A percentile compares a stretch with the other conserved stretches of the same genome.
Conservation (phyloP, 1,140 invertebrate genomes). For the Penaeus japonicus region DNA sequence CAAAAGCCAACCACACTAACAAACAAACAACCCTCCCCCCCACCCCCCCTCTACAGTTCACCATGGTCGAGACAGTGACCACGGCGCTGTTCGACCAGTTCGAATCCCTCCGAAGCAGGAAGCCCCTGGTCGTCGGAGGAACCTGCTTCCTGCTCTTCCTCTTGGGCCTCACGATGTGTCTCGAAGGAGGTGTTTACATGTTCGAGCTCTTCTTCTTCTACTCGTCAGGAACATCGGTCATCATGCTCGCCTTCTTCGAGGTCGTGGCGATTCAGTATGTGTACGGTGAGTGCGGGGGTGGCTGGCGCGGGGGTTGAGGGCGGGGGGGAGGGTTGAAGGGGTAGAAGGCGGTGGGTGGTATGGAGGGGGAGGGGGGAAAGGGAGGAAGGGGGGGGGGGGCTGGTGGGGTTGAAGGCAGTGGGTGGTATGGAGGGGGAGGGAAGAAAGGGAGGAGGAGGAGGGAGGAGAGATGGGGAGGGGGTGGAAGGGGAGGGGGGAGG, state of each 20-base stretch:
- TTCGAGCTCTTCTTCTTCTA: slow-evolving; percentile 93
- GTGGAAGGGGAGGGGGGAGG: too few relatives aligned
- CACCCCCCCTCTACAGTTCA: slow-evolving; percentile 69
- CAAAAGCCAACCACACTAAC: background rate
- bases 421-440: too few relatives aligned
- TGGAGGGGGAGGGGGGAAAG: background rate
- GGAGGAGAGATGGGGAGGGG: too few relatives aligned
- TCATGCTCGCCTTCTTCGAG: slow-evolving; percentile 88
- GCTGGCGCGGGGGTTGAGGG: background rate
- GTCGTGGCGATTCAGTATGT: slow-evolving; percentile 21
- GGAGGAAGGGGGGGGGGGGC: too few relatives aligned
- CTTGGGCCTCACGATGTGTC: slow-evolving; percentile 67
- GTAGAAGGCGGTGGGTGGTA: too few relatives aligned
- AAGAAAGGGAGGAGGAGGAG: too few relatives aligned
- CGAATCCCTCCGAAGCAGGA: slow-evolving; percentile 72
- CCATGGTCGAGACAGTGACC: slow-evolving; percentile 81
- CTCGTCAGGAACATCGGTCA: slow-evolving; percentile 93
- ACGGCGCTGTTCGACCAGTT: slow-evolving; percentile 81
- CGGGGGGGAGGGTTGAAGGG: background rate
- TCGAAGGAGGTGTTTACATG: slow-evolving; percentile 91
- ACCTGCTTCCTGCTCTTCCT: slow-evolving; percentile 86
- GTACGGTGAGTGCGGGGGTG: slow-evolving; percentile 36
- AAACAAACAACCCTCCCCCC: background rate
- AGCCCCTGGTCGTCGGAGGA: slow-evolving; percentile 64
- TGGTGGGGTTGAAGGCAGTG: too few relatives aligned